Percentiles rank a stretch among this genome's conserved stretches.
Evolutionary conservation across 2,888 invertebrate species (phyloP).

Genomic region (Erynnis tages): DNA sequence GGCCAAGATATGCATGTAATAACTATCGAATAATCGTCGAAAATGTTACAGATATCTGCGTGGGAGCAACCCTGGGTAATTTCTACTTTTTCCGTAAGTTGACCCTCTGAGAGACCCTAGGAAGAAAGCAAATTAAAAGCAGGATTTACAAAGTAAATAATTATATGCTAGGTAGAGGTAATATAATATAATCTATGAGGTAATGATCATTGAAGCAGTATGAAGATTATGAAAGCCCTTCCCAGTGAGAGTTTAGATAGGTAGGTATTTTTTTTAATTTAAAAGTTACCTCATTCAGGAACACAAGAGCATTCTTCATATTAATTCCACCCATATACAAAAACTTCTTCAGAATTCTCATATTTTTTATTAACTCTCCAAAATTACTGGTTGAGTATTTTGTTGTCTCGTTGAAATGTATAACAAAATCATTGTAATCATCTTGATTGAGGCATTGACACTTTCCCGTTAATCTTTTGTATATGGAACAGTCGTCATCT

Average conservation of each 20-base stretch:
- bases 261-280: no score
- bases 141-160: neutral
- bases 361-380: slow-evolving; percentile 70
- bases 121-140: neutral
- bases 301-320: slow-evolving; percentile 58
- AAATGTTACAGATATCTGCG: slow-evolving; percentile 67
- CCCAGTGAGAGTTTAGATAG: no score
- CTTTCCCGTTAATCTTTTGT: slow-evolving; percentile 63
- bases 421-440: slow-evolving; percentile 65
- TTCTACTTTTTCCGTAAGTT: slow-evolving; percentile 54
- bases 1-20: slow-evolving; percentile 57
- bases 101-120: slow-evolving; percentile 55
- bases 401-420: slow-evolving; percentile 66
- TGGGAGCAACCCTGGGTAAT: slow-evolving; percentile 60
- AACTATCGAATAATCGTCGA: slow-evolving; percentile 60
- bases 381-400: slow-evolving; percentile 54
- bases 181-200: no score
- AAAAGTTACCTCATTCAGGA: slow-evolving; percentile 60
- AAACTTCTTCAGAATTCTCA: slow-evolving; percentile 67
- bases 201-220: no score
- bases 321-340: slow-evolving; percentile 64
- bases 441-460: slow-evolving; percentile 60
- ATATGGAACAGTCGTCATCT: slow-evolving; percentile 64
- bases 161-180: neutral
- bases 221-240: no score